These are phyloP conservation scores for Bemisia tabaci DNA, from an alignment of 1,140 invertebrate species.

Conservation along the genomic window DNA sequence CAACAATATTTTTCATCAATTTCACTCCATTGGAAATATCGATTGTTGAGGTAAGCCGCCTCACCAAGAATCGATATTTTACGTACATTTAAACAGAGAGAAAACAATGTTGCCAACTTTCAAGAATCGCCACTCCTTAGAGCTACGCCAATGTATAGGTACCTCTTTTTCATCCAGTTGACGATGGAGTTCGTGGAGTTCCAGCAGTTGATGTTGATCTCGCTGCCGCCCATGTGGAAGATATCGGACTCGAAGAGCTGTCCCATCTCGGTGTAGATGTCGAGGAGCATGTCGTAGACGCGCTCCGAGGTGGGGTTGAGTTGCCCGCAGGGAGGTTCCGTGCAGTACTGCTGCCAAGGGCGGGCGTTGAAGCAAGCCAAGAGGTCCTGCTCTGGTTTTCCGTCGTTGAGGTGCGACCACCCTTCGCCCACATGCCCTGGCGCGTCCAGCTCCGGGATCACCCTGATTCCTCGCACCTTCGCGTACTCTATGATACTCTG, in stretches of 20 bases:
- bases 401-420: background rate
- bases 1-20: too few species aligned
- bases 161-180: slow-evolving; percentile 44
- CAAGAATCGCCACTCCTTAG: too few species aligned
- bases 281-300: slow-evolving; percentile 56
- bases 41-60: too few species aligned
- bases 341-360: slow-evolving; percentile 61
- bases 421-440: slow-evolving; percentile 46
- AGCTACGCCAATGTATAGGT: too few species aligned
- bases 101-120: too few species aligned
- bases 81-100: too few species aligned
- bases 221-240: slow-evolving; percentile 83
- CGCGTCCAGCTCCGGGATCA: slow-evolving; percentile 74
- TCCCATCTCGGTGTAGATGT: slow-evolving; percentile 53
- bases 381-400: slow-evolving; percentile 4
- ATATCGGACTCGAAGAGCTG: slow-evolving; percentile 52
- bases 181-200: slow-evolving; percentile 48
- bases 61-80: too few species aligned
- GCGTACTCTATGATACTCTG: slow-evolving; percentile 54
- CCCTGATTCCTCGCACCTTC: slow-evolving; percentile 52
- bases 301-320: slow-evolving; percentile 59
- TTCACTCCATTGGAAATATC: too few species aligned
- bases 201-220: slow-evolving; percentile 60
- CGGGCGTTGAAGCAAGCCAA: slow-evolving; percentile 45
- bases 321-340: slow-evolving; percentile 77